A percentile compares a stretch with the other conserved stretches of the same genome.
Evolutionary conservation across 2,888 invertebrate species (phyloP).

Genomic region (Cordylochernes scorpioides): DNA sequence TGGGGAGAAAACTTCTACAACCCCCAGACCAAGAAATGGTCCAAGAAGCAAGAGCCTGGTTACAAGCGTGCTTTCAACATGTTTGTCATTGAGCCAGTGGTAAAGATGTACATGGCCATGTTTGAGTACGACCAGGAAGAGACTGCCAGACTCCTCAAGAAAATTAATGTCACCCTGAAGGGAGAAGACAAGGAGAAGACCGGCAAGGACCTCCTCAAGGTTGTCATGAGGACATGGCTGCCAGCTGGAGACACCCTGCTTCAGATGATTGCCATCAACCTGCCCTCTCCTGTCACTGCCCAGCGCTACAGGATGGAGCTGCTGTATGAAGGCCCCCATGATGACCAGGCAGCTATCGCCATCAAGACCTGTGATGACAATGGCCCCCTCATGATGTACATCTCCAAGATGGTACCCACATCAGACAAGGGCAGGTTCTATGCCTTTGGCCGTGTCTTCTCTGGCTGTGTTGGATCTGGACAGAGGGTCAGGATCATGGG

Average conservation of each 20-base stretch:
- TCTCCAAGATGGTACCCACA: conserved; percentile 99
- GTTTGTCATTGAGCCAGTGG: conserved; percentile 96
- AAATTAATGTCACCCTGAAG: conserved; percentile 68
- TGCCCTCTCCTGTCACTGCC: conserved; percentile 94
- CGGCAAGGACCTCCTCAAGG: conserved; percentile 81
- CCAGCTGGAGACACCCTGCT: conserved; percentile 97
- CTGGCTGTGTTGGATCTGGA: conserved; percentile 68
- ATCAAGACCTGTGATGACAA: conserved; percentile 71
- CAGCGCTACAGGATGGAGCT: conserved; percentile 99
- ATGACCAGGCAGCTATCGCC: conserved; percentile 61
- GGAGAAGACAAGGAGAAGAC: conserved; percentile 88
- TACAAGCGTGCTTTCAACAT: conserved; percentile 94
- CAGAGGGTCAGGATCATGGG: conserved; percentile 96
- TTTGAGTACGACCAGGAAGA: conserved; percentile 92
- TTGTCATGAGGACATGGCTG: conserved; percentile 95
- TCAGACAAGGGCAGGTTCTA: conserved; percentile 99
- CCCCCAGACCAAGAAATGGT: conserved; percentile 89
- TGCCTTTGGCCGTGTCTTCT: conserved; percentile 98
- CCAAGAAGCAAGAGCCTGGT: conserved; percentile 60
- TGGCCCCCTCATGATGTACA: conserved; percentile 98
- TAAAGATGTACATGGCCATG: conserved; percentile 59
- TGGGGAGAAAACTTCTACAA: conserved; percentile 99
- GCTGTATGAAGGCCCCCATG: conserved; percentile 93
- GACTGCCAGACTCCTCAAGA: conserved; percentile 54
- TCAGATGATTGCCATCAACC: conserved; percentile 99